A percentile compares a stretch with the other conserved stretches of the same genome.
Conservation (phyloP, 2,888 invertebrate genomes). For the Euproctis similis region DNA sequence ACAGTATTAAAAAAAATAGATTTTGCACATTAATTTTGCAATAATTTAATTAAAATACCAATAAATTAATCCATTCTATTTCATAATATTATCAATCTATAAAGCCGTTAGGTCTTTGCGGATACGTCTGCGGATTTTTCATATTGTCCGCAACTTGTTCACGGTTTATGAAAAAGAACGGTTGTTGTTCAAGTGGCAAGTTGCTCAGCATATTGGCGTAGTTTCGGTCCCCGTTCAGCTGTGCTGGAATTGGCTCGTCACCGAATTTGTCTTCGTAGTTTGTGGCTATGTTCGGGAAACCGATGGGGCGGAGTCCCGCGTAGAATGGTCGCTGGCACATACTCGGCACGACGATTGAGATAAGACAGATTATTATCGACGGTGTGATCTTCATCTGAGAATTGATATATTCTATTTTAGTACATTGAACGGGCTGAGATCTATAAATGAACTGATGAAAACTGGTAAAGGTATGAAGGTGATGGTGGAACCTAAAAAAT, state of each 20-base stretch:
- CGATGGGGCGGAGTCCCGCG: conserved; percentile 38
- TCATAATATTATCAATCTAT: conserved; percentile 2
- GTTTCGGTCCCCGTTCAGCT: conserved; percentile 31
- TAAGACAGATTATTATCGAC: conserved; percentile 5
- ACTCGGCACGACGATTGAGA: conserved; percentile 15
- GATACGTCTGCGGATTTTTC: conserved; percentile 17
- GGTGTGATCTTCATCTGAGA: conserved; percentile 16
- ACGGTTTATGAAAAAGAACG: conserved; percentile 18
- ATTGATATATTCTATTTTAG: background rate
- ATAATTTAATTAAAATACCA: background rate
- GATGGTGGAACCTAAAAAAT: no score
- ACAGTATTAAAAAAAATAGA: no score
- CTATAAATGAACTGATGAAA: no score
- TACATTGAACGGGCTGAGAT: no score
- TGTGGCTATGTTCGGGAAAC: conserved; percentile 9
- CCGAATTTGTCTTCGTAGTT: conserved; percentile 8
- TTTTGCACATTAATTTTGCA: no score
- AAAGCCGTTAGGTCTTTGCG: conserved; percentile 11
- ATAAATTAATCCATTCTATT: background rate
- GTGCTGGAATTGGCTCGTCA: conserved; percentile 12
- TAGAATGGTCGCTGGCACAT: conserved; percentile 74
- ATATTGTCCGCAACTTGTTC: conserved; percentile 30
- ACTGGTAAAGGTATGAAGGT: no score
- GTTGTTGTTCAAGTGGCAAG: conserved; percentile 22
- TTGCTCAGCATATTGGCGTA: conserved; percentile 16